Evolutionary conservation across 2,888 invertebrate species (phyloP).

Genomic region (Eilema depressum): DNA sequence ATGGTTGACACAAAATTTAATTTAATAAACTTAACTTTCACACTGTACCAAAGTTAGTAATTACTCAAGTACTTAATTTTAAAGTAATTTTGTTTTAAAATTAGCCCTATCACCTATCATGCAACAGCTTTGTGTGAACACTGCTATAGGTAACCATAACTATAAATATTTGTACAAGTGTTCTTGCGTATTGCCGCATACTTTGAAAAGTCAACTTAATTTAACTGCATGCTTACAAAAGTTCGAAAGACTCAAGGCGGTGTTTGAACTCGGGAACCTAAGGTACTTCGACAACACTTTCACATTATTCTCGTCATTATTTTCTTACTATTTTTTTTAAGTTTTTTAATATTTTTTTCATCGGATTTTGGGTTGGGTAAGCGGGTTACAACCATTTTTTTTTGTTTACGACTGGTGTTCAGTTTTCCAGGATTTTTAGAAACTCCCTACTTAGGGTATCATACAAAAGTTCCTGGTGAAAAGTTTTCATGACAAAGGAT

Average conservation of each 20-base stretch:
- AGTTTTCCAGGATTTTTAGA: no score
- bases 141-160: conserved; percentile 1
- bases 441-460: no score
- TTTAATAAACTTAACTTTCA: background rate
- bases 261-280: background rate
- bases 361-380: no score
- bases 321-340: background rate
- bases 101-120: background rate
- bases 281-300: background rate
- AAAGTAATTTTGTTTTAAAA: conserved; percentile 1
- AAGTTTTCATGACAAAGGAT: no score
- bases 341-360: no score
- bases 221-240: background rate
- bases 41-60: background rate
- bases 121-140: background rate
- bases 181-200: conserved; percentile 18
- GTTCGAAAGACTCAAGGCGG: background rate
- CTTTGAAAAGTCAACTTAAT: background rate
- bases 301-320: background rate
- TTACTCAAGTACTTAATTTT: background rate
- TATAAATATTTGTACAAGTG: conserved; percentile 17
- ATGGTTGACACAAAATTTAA: background rate
- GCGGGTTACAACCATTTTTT: no score
- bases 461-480: no score
- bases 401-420: no score